A percentile compares a stretch with the other conserved stretches of the same genome.
These are phyloP conservation scores for Protonemura montana DNA, from an alignment of 2,888 invertebrate genomes.

Conservation along the genomic window DNA sequence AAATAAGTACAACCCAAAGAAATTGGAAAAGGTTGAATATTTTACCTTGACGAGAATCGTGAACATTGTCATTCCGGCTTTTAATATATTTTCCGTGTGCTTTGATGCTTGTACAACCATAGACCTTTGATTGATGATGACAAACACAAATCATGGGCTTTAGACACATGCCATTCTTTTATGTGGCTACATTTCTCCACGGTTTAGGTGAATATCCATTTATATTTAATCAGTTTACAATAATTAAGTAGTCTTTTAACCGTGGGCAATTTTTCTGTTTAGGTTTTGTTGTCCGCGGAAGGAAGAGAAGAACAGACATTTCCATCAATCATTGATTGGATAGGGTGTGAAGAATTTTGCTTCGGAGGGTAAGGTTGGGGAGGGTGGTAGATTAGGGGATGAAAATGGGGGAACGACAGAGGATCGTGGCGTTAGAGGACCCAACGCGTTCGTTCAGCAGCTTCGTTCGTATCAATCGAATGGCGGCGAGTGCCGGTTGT, in stretches of 20 bases:
- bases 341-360: constrained; percentile 43
- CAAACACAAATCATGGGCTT: not conserved
- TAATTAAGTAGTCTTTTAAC: not conserved
- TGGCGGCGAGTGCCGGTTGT: not conserved
- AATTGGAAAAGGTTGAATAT: too few relatives aligned
- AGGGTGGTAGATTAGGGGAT: not conserved
- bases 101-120: not conserved
- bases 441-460: not conserved
- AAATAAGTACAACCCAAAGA: too few relatives aligned
- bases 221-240: constrained; percentile 7
- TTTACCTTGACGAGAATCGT: not conserved
- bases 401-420: constrained; percentile 31
- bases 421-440: not conserved
- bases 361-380: not conserved
- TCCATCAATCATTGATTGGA: constrained; percentile 42
- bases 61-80: not conserved
- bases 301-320: constrained; percentile 30
- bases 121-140: not conserved
- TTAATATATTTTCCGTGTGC: not conserved
- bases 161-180: not conserved
- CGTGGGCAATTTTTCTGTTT: not conserved
- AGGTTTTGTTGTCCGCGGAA: not conserved
- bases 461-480: not conserved
- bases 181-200: not conserved
- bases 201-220: constrained; percentile 1